A percentile compares a stretch with the other conserved stretches of the same genome.
These are phyloP conservation scores for Myathropa florea DNA, from an alignment of 2,888 invertebrate species.

Conservation along the genomic window DNA sequence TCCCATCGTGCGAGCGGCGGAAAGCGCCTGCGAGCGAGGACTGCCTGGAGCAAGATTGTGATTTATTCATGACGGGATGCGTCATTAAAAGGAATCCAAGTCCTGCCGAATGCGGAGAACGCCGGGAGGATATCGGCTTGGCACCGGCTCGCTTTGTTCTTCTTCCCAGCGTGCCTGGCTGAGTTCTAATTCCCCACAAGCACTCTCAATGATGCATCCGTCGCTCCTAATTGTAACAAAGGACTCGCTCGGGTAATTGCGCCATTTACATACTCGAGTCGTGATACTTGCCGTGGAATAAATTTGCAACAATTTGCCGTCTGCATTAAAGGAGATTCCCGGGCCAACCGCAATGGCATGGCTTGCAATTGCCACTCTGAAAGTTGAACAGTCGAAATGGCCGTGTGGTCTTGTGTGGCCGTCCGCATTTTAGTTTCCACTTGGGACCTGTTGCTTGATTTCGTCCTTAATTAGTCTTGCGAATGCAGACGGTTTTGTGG, in stretches of 20 bases:
- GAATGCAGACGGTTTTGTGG: not conserved
- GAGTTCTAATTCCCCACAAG: not conserved
- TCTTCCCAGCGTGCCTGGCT: not conserved
- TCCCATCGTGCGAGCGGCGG: not conserved
- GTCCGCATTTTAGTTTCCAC: not conserved
- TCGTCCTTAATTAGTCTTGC: not conserved
- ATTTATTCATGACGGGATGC: not conserved
- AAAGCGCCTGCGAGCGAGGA: not conserved
- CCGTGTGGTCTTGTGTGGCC: not conserved
- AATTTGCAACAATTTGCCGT: not conserved
- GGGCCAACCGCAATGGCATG: not conserved
- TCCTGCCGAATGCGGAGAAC: not conserved
- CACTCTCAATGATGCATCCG: not conserved
- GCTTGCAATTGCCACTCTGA: not conserved
- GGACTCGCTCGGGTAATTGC: slow-evolving; percentile 7
- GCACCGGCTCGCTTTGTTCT: not conserved
- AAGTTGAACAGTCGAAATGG: not conserved
- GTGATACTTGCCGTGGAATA: not conserved
- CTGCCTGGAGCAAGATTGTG: not conserved
- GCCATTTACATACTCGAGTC: not conserved
- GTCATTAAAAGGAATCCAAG: not conserved
- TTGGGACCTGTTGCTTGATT: not conserved
- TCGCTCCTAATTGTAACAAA: not conserved
- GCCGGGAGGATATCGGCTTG: not conserved
- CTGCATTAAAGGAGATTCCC: not conserved